Percentiles rank a stretch among this genome's conserved stretches.
Conservation (phyloP, 2,113 vertebrate genomes). For the Hypanus sabinus region DNA sequence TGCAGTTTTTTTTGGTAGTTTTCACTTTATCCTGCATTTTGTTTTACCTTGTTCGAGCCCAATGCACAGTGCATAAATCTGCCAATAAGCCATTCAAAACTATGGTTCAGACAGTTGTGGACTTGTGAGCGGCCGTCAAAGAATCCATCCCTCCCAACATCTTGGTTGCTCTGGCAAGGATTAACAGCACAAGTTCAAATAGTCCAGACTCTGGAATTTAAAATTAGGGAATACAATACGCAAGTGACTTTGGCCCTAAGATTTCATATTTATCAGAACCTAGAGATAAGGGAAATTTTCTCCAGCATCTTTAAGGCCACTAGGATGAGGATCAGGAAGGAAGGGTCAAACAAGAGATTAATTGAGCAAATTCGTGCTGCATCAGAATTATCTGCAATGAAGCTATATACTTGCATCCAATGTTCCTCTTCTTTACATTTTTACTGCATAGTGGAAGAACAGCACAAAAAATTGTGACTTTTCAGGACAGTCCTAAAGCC, state of each 20-base stretch:
- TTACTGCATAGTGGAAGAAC: background rate
- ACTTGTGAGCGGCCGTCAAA: background rate
- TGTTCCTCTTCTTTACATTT: background rate
- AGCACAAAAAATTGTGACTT: background rate
- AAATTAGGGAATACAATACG: background rate
- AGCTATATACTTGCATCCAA: background rate
- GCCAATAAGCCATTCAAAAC: background rate
- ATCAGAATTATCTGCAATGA: background rate
- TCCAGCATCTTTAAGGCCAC: background rate
- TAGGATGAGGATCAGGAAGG: too few relatives aligned
- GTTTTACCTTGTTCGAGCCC: too few relatives aligned
- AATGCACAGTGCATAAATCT: background rate
- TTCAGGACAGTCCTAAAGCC: too few relatives aligned
- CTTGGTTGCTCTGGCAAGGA: background rate
- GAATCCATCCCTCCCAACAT: background rate
- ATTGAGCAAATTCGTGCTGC: background rate
- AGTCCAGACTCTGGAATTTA: background rate
- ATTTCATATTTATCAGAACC: background rate
- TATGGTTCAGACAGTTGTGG: background rate
- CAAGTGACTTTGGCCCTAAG: background rate
- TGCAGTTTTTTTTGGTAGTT: too few relatives aligned
- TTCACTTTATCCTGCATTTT: too few relatives aligned
- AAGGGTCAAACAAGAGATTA: background rate
- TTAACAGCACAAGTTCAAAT: background rate
- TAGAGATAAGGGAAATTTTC: background rate